Conservation (phyloP, 2,797 vertebrate genomes). For the Coranthus polyacanthus region DNA sequence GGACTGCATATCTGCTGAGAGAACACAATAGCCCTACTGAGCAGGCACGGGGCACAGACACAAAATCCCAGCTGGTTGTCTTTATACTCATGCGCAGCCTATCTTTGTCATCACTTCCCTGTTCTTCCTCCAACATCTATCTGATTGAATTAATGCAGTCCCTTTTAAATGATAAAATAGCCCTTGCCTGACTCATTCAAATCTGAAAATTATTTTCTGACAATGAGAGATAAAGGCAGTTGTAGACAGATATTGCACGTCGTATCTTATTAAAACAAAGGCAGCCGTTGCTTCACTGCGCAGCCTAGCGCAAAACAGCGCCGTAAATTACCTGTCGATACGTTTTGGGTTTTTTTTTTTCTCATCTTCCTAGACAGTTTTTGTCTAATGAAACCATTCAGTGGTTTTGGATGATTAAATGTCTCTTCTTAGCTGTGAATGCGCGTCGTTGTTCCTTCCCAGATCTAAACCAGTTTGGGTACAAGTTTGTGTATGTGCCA, state of each 20-base stretch:
- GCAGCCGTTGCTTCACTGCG: constrained; percentile 29
- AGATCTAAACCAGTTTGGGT: constrained; percentile 73
- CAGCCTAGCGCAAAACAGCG: constrained; percentile 2
- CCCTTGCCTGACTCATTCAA: constrained; percentile 69
- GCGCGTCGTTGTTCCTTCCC: constrained; percentile 23
- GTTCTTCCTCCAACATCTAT: constrained; percentile 70
- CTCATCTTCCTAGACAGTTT: constrained; percentile 21
- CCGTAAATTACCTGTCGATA: not conserved
- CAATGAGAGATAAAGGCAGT: constrained; percentile 53
- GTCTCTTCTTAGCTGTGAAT: constrained; percentile 4
- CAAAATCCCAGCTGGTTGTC: constrained; percentile 68
- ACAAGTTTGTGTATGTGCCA: constrained; percentile 45
- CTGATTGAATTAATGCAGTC: constrained; percentile 75
- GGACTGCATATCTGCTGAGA: constrained; percentile 66
- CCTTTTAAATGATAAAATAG: constrained; percentile 74
- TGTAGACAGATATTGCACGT: constrained; percentile 31
- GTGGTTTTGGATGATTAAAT: constrained; percentile 22
- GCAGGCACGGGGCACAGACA: constrained; percentile 55
- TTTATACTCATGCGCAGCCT: constrained; percentile 57
- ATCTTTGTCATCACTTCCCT: constrained; percentile 79
- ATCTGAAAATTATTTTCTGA: constrained; percentile 66
- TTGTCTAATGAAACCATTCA: constrained; percentile 1
- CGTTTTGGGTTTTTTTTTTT: no score
- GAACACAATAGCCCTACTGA: constrained; percentile 79
- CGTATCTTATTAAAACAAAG: constrained; percentile 45